Evolutionary conservation across 2,888 invertebrate genomes (phyloP).

Genomic region (Hirtodrosophila histrioides): DNA sequence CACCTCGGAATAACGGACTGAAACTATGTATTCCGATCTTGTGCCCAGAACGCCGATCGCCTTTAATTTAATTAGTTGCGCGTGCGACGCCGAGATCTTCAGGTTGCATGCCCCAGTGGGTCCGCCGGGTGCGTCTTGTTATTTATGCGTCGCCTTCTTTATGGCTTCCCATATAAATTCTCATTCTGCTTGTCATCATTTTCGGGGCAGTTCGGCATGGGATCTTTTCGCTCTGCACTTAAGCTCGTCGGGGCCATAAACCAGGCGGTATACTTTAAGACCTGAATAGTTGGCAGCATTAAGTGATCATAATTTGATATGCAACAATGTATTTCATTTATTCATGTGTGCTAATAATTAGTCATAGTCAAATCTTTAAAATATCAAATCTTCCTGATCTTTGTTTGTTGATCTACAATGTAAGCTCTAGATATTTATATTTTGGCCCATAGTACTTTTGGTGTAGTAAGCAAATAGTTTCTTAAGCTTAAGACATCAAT

Average conservation of each 20-base stretch:
- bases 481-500: no score
- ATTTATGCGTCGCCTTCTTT: slow-evolving; percentile 72
- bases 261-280: slow-evolving; percentile 12
- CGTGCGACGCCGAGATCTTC: slow-evolving; percentile 54
- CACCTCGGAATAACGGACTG: slow-evolving; percentile 44
- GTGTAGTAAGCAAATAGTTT: no score
- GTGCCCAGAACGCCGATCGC: slow-evolving; percentile 51
- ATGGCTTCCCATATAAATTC: slow-evolving; percentile 79
- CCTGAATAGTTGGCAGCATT: slow-evolving; percentile 13
- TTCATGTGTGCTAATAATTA: no score
- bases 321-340: slow-evolving; percentile 27
- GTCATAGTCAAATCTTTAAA: no score
- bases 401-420: no score
- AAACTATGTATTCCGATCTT: slow-evolving; percentile 35
- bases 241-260: slow-evolving; percentile 47
- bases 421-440: no score
- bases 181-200: slow-evolving; percentile 75
- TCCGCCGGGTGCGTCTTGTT: slow-evolving; percentile 46
- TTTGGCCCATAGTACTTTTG: no score
- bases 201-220: slow-evolving; percentile 37
- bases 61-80: slow-evolving; percentile 81
- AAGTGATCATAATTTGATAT: slow-evolving; percentile 4
- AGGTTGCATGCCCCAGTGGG: slow-evolving; percentile 63
- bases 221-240: slow-evolving; percentile 35
- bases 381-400: no score